Conservation (phyloP, 2,113 vertebrate species). For the Hemiscyllium ocellatum region DNA sequence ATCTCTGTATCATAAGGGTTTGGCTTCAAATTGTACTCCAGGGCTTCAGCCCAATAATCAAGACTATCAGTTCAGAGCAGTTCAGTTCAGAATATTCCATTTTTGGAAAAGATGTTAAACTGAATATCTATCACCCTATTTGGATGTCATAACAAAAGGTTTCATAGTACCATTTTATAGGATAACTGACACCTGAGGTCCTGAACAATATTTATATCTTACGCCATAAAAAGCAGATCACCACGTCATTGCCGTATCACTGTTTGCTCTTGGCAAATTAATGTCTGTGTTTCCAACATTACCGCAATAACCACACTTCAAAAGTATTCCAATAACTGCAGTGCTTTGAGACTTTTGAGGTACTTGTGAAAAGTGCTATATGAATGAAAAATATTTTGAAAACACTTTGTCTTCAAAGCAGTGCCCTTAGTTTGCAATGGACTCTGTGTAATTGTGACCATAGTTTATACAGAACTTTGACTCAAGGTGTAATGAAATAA, state of each 20-base stretch:
- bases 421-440: background rate
- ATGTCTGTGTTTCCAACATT: background rate
- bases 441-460: background rate
- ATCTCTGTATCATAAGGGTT: too few relatives aligned
- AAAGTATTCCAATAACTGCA: background rate
- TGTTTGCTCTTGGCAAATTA: background rate
- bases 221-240: background rate
- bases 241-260: background rate
- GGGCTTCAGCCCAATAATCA: too few relatives aligned
- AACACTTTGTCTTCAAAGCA: background rate
- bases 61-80: too few relatives aligned
- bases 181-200: background rate
- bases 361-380: background rate
- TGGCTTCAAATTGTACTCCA: too few relatives aligned
- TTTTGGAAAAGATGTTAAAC: background rate
- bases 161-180: background rate
- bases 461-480: background rate
- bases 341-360: background rate
- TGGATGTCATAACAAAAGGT: background rate
- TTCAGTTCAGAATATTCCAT: too few relatives aligned
- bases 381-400: background rate
- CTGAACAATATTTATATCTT: background rate
- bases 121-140: background rate
- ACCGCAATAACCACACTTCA: background rate
- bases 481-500: background rate